Evolutionary conservation across 1,140 invertebrate genomes (phyloP).

Genomic region (Conopomorpha cramerella): DNA sequence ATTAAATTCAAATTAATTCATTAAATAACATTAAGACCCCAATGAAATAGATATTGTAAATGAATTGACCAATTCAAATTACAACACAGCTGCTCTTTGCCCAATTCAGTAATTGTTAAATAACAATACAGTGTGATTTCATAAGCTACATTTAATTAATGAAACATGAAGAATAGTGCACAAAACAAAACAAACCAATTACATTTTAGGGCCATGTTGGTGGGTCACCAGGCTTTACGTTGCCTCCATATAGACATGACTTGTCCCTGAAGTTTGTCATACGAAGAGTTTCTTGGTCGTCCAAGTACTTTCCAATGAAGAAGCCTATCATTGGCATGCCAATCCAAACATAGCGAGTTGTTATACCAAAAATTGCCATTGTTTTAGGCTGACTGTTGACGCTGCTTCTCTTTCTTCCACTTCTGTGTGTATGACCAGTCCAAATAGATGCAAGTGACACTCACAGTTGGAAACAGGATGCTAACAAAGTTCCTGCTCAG

Average conservation of each 20-base stretch:
- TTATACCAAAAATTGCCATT: constrained; percentile 61
- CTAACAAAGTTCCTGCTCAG: constrained; percentile 64
- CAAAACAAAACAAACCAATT: constrained; percentile 4
- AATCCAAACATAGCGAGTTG: constrained; percentile 37
- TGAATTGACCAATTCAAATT: too few species aligned
- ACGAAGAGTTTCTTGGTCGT: constrained; percentile 69
- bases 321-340: constrained; percentile 61
- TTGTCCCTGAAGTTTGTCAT: constrained; percentile 77
- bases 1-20: too few species aligned
- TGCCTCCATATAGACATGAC: constrained; percentile 72
- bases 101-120: too few species aligned
- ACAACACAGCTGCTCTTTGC: too few species aligned
- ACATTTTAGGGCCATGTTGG: constrained; percentile 70
- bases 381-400: constrained; percentile 20
- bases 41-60: too few species aligned
- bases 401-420: constrained; percentile 66
- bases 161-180: constrained; percentile 1
- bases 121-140: neutral
- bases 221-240: constrained; percentile 64
- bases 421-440: constrained; percentile 71
- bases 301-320: constrained; percentile 66
- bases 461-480: constrained; percentile 67
- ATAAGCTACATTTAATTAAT: constrained; percentile 7
- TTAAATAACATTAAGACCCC: too few species aligned
- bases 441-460: constrained; percentile 63